A percentile compares a stretch with the other conserved stretches of the same genome.
phyloP scores from a whole-genome alignment of 2,797 vertebrate species.

The Aplochiton taeniatus region DNA sequence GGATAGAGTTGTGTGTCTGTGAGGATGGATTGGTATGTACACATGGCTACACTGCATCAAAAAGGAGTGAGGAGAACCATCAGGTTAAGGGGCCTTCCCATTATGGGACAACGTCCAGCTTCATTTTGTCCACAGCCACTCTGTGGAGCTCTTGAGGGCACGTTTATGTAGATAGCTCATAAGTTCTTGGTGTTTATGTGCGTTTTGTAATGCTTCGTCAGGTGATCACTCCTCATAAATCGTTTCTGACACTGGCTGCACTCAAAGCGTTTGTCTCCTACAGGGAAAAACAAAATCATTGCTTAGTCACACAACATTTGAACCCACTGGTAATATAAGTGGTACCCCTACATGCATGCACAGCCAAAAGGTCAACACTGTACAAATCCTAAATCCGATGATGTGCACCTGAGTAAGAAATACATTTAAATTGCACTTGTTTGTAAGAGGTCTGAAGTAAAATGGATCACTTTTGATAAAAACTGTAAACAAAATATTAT shows the following conservation, averaged over 20 bases:
- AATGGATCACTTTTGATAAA: too few species aligned
- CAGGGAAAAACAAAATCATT: slow-evolving; percentile 15
- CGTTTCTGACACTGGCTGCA: slow-evolving; percentile 97
- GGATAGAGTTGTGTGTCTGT: slow-evolving; percentile 40
- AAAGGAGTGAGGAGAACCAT: slow-evolving; percentile 30
- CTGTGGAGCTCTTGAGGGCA: slow-evolving; percentile 36
- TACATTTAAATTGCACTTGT: too few species aligned
- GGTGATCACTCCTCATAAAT: slow-evolving; percentile 97
- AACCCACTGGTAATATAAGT: too few species aligned
- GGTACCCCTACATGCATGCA: background rate
- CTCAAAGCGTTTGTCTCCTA: slow-evolving; percentile 97
- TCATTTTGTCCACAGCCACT: slow-evolving; percentile 28
- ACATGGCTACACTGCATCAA: slow-evolving; percentile 43
- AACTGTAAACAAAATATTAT: too few species aligned
- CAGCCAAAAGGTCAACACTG: background rate
- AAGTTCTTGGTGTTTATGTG: slow-evolving; percentile 98
- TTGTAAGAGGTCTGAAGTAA: too few species aligned
- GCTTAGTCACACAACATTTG: background rate
- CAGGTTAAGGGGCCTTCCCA: slow-evolving; percentile 32
- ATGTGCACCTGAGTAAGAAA: too few species aligned
- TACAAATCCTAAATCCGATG: too few species aligned
- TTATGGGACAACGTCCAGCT: slow-evolving; percentile 40
- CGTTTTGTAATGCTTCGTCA: slow-evolving; percentile 98
- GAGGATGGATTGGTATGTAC: slow-evolving; percentile 49
- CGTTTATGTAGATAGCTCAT: slow-evolving; percentile 63